A percentile compares a stretch with the other conserved stretches of the same genome.
Evolutionary conservation across 1,140 invertebrate species (phyloP).

Genomic region (Eulimnadia texana): DNA sequence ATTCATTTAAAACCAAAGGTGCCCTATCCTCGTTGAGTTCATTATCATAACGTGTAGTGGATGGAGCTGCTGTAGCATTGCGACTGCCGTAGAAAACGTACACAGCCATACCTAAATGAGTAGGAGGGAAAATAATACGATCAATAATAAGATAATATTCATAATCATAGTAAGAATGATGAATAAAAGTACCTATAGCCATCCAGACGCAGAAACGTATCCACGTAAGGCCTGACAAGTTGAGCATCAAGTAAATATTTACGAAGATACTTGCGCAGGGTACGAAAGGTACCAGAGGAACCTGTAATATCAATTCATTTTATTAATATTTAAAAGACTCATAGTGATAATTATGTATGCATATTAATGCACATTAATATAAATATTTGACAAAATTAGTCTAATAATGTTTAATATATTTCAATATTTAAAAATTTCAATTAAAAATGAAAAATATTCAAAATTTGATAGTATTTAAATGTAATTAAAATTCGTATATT

Average conservation of each 20-base stretch:
- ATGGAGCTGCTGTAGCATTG: neutral
- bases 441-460: no score
- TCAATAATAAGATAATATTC: no score
- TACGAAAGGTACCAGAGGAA: slow-evolving; percentile 48
- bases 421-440: no score
- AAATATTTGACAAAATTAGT: no score
- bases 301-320: neutral
- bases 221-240: slow-evolving; percentile 73
- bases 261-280: slow-evolving; percentile 73
- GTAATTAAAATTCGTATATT: no score
- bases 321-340: neutral
- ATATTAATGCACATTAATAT: no score
- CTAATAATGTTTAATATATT: no score
- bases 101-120: neutral
- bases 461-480: no score
- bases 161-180: neutral
- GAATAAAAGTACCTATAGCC: slow-evolving; percentile 47
- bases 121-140: no score
- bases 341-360: no score
- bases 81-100: neutral
- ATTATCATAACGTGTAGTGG: neutral
- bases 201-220: slow-evolving; percentile 87
- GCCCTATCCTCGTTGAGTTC: neutral
- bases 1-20: neutral
- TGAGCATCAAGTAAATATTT: slow-evolving; percentile 84